Base-by-base conservation (phyloP, 2,113 vertebrate genomes). In the Bubo blakistoni region DNA sequence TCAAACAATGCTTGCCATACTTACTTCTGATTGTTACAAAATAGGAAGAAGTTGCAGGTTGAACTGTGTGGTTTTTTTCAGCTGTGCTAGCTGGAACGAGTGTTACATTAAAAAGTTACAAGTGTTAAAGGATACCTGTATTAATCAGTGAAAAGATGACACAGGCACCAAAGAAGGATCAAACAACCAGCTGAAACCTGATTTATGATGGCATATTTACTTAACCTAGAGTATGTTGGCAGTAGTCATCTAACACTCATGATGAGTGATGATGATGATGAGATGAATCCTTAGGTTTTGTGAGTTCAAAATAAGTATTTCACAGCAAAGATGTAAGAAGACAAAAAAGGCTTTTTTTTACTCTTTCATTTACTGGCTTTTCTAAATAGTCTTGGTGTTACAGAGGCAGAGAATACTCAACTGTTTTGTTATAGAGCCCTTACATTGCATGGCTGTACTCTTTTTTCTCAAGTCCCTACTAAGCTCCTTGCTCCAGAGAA, bases 321-420 rank as follows among this genome's bases (percentile, higher is more conserved):
- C 76, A 34, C 0, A 0, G 25, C 44, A 55, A 65, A 74, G 36
- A 47, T 3, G 0, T 34, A 87, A 69, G 22, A 62, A 19, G 29
- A 34, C 34, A 54, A 52, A 86, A 82, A 46, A 46, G 21, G 6
- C 18, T 51, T 87, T 91, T 91, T 74, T 65, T 57, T 34, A 19
- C 27, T 62, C 8, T 71, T 70, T n/a, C 17, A 11, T 49, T 85
- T 30, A 21, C 30, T 65, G 55, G 34, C n/a, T 74, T 88, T 92
- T n/a, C 17, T 54, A 46, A 63, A 52, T 40, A 66, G 29, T 40
- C 19, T 49, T 79, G 16, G 30, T 81, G 25, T 63, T 82, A 32
- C 20, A 70, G 42, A 51, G 26, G 7, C 55, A 85, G 76, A 83
- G 70, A 46, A 59, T 57, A 58, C 5, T 57, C 32, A 44, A 0